Percentiles rank a stretch among this genome's conserved stretches.
Conservation (phyloP, 1,140 invertebrate species). For the Aphidius ervi region DNA sequence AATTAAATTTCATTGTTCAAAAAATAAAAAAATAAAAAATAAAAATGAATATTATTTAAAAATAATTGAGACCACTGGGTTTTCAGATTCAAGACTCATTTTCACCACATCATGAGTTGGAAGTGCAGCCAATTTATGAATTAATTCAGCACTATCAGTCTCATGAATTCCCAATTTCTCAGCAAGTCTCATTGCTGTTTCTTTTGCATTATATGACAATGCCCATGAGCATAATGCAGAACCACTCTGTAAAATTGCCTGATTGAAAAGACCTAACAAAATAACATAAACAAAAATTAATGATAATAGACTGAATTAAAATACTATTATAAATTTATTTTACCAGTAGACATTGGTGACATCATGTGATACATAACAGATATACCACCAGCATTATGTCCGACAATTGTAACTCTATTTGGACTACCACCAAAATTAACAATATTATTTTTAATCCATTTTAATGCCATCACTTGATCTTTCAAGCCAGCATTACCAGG, state of each 20-base stretch:
- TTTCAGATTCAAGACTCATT: conserved; percentile 40
- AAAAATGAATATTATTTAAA: too few relatives aligned
- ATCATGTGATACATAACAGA: conserved; percentile 54
- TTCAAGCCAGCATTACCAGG: conserved; percentile 60
- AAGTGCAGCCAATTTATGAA: conserved; percentile 59
- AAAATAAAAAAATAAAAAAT: too few relatives aligned
- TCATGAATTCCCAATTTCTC: conserved; percentile 56
- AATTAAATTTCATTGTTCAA: background rate
- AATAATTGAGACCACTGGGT: conserved; percentile 29
- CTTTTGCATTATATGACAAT: conserved; percentile 56
- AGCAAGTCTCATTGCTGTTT: conserved; percentile 63
- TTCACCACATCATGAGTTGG: conserved; percentile 58
- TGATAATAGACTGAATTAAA: conserved; percentile 10
- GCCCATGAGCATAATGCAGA: conserved; percentile 72
- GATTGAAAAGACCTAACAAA: conserved; percentile 63
- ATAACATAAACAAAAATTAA: conserved; percentile 24
- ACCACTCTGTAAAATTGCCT: conserved; percentile 71
- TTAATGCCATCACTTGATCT: conserved; percentile 57
- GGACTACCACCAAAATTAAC: conserved; percentile 70
- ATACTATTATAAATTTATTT: conserved; percentile 40
- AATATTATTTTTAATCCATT: conserved; percentile 59
- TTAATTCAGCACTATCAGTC: conserved; percentile 52
- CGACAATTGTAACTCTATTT: conserved; percentile 71
- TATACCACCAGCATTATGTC: conserved; percentile 63
- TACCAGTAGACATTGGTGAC: conserved; percentile 57